A percentile compares a stretch with the other conserved stretches of the same genome.
These are phyloP conservation scores for Triops cancriformis DNA, from an alignment of 1,140 invertebrate species.

Conservation along the genomic window DNA sequence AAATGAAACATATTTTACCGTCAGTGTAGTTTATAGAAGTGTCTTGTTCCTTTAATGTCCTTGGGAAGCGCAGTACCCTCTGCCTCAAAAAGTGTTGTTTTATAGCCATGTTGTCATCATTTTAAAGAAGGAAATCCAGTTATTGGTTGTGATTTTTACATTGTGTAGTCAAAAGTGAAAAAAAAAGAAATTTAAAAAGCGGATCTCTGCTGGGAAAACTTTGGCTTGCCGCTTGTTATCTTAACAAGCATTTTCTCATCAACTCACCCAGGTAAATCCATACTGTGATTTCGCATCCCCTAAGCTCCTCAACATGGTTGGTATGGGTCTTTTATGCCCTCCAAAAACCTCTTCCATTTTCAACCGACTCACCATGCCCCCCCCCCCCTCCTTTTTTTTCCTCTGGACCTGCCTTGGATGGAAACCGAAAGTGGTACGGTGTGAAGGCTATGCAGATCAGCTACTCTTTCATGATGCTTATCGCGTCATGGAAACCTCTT, in stretches of 20 bases:
- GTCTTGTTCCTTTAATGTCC: not conserved
- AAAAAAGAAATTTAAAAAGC: not conserved
- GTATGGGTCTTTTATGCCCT: not conserved
- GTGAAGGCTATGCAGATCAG: conserved; percentile 13
- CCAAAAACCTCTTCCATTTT: not conserved
- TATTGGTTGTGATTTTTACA: not conserved
- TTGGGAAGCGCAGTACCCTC: not conserved
- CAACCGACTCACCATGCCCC: not conserved
- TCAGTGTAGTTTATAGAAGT: not conserved
- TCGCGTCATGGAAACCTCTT: not conserved
- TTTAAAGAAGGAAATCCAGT: not conserved
- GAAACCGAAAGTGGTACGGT: conserved; percentile 13
- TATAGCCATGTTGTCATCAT: not conserved
- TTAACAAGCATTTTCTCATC: not conserved
- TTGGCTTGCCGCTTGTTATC: not conserved
- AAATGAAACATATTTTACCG: not conserved
- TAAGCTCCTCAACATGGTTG: not conserved
- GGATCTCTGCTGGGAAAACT: not conserved
- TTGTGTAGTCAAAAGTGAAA: not conserved
- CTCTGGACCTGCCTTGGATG: not conserved
- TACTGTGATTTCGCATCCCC: not conserved
- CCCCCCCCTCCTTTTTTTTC: too few species aligned
- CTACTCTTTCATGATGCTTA: conserved; percentile 14
- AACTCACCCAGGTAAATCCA: not conserved
- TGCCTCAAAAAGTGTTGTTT: not conserved